Evolutionary conservation across 2,888 invertebrate genomes (phyloP).

Genomic region (Leucoptera coffeella): DNA sequence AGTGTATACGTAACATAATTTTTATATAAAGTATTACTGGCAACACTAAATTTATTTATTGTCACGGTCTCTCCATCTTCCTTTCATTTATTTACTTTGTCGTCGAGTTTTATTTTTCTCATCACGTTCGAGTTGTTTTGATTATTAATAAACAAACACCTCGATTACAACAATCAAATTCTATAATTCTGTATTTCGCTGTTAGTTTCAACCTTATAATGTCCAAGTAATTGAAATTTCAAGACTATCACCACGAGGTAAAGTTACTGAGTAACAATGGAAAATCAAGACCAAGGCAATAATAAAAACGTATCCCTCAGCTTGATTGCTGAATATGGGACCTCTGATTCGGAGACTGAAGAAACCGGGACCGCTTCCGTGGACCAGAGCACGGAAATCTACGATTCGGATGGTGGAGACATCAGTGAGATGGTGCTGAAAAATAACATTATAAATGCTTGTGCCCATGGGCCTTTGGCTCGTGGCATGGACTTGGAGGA

Average conservation of each 20-base stretch:
- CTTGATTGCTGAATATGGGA: constrained; percentile 39
- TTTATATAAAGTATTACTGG: too few species aligned
- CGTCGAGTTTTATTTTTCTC: too few species aligned
- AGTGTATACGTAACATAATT: too few species aligned
- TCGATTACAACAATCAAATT: too few species aligned
- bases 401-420: constrained; percentile 26
- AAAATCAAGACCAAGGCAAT: constrained; percentile 31
- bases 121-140: too few species aligned
- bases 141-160: too few species aligned
- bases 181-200: too few species aligned
- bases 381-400: constrained; percentile 20
- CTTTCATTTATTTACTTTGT: too few species aligned
- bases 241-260: constrained; percentile 2
- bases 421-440: constrained; percentile 44
- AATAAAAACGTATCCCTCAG: constrained; percentile 43
- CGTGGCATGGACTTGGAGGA: constrained; percentile 16
- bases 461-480: constrained; percentile 38
- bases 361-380: constrained; percentile 24
- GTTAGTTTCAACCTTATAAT: too few species aligned
- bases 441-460: constrained; percentile 45
- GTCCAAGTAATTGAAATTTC: too few species aligned
- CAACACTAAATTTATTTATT: too few species aligned
- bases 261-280: constrained; percentile 19
- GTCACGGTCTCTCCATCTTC: too few species aligned
- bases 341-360: constrained; percentile 39